Evolutionary conservation across 2,113 vertebrate species (phyloP), one percentile per base, ranked within the genome.

Genomic region (Oreochromis spilurus): DNA sequence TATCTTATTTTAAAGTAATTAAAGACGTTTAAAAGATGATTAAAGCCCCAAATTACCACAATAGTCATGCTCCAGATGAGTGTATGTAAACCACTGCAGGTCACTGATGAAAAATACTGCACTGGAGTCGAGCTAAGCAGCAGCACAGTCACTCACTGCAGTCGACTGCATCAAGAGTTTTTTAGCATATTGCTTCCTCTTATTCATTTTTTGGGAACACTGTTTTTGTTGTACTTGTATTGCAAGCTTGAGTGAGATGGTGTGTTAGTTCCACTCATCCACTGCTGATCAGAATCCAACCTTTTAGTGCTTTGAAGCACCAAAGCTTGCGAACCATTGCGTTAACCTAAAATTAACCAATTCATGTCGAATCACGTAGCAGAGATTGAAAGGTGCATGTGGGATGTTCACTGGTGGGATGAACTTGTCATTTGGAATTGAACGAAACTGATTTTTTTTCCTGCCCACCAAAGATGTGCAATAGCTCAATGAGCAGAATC

Each of bases 201-300:
- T 26, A 26, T 0, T 72, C 2, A 16, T 72, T 72, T 72, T 72
- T 16, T 9, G 38, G 65, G 7, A 17, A 24, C 0, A 72, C 38
- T 26, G 21, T 26, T 45, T 72, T 45, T 38, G n/a, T 2, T 1
- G 45, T 45, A 43, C 21, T 45, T 8, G 0, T 1, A 72, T 45
- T 72, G 38, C 21, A 45, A 43, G 13, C 38, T 45, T 24, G 38
- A 72, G n/a, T 24, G 36, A 67, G 62, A 67, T 67, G 6, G n/a
- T 67, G 1, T 14, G 0, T 0, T 21, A 40, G n/a, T 1, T 40
- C 21, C 62, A 70, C 12, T 70, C 36, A 14, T 43, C n/a, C 36
- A 14, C 65, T 24, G 65, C 65, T 43, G n/a, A 70, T 43, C 65
- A 70, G 24, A 21, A 40, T 24, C 65, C n/a, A 40, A 70, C 36